Evolutionary conservation across 1,140 invertebrate species (phyloP).

Genomic region (Drosophila equinoxialis): DNA sequence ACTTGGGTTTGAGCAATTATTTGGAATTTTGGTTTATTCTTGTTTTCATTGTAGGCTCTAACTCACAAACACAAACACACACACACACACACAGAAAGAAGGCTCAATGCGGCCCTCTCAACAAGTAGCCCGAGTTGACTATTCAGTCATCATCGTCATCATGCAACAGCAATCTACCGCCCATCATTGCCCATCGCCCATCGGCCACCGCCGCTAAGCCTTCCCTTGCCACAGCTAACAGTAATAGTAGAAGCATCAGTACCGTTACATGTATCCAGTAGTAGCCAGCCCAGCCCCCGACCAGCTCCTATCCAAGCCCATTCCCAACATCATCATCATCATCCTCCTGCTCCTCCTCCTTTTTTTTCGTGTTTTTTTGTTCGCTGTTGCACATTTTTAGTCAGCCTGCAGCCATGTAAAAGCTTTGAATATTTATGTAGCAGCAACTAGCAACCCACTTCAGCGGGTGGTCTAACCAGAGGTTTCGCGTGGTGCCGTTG

Average conservation of each 20-base stretch:
- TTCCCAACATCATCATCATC: slow-evolving; percentile 4
- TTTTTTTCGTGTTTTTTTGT: slow-evolving; percentile 17
- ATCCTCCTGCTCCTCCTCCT: neutral
- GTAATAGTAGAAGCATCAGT: slow-evolving; percentile 2
- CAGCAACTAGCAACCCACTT: slow-evolving; percentile 43
- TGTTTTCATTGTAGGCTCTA: slow-evolving; percentile 5
- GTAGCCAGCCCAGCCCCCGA: neutral
- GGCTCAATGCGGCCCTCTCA: slow-evolving; percentile 42
- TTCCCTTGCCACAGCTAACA: neutral
- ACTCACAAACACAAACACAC: no score
- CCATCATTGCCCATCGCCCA: neutral
- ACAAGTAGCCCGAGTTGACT: slow-evolving; percentile 59
- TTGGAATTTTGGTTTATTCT: neutral
- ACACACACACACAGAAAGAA: no score
- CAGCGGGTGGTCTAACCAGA: slow-evolving; percentile 7
- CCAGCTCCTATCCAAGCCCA: neutral
- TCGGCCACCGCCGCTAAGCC: slow-evolving; percentile 18
- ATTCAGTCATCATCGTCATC: slow-evolving; percentile 56
- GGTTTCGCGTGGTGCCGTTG: neutral
- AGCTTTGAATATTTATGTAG: slow-evolving; percentile 79
- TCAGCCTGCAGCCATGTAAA: slow-evolving; percentile 78
- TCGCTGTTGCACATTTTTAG: slow-evolving; percentile 77
- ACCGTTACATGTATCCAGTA: slow-evolving; percentile 1
- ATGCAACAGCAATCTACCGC: slow-evolving; percentile 47
- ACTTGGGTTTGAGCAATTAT: no score